Evolutionary conservation across 2,797 vertebrate genomes (phyloP), one percentile per base, ranked within the genome.

Genomic region (Oreortyx pictus): DNA sequence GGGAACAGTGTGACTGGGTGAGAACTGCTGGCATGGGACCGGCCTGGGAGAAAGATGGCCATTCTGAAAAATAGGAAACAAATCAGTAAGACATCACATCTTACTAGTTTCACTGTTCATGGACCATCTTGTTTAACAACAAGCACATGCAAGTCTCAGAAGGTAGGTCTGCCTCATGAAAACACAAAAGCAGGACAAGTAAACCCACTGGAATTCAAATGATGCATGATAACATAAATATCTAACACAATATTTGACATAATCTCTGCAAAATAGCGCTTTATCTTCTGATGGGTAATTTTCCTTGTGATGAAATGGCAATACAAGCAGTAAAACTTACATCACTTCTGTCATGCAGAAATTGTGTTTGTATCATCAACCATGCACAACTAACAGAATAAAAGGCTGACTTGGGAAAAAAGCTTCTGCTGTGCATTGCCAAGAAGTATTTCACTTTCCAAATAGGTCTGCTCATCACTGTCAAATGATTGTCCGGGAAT

Each of bases 371-470:
- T n/a, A n/a, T 35, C 82, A 73, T 59, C n/a, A 82, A 62, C 50
- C 44, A 33, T 2, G 41, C 17, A 82, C 16, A 81, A 78, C 44
- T n/a, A 70, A 60, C 6, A 39, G 43, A 64, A 84, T 27, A 72
- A 75, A 81, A 84, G 27, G 37, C 57, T 33, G 39, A 43, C 43
- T 46, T 41, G 56, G 24, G 66, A 79, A 67, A 60, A 84, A 24
- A 66, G 39, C 76, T 44, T 67, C 43, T 46, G 27, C 22, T 73
- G 19, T 31, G 19, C 47, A 61, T 56, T 23, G 52, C 18, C 33
- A 85, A 87, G 61, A 70, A 82, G 49, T 47, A 70, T 19, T 89
- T 79, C 11, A 66, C 70, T 86, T 94, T 79, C 64, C 66, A 37
- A 92, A 54, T 29, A 88, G n/a, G 46, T 68, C 37, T 25, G 75